These are phyloP conservation scores for Brachymystax lenok DNA, from an alignment of 2,797 vertebrate species.

Conservation along the genomic window DNA sequence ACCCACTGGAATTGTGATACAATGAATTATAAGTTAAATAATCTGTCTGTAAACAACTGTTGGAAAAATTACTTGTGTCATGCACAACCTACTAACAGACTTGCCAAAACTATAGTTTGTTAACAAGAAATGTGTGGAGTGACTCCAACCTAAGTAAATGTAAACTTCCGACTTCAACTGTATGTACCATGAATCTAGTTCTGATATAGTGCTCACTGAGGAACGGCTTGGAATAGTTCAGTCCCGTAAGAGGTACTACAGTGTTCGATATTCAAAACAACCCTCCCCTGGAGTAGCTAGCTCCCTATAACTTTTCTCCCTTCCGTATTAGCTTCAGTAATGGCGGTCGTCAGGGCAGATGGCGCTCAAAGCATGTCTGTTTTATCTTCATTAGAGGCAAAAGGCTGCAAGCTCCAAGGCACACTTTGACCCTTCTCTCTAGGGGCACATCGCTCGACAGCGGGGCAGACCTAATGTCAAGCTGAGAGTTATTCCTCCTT, in stretches of 20 bases:
- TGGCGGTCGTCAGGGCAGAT: conserved; percentile 58
- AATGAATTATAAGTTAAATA: no score
- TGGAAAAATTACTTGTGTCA: no score
- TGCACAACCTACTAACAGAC: no score
- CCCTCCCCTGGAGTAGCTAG: conserved; percentile 13
- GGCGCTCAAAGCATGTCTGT: conserved; percentile 48
- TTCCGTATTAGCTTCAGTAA: conserved; percentile 65
- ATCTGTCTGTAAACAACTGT: no score
- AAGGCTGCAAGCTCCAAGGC: conserved; percentile 37
- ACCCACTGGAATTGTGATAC: no score
- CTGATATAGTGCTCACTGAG: background rate
- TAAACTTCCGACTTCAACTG: no score
- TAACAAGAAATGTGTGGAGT: no score
- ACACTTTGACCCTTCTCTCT: conserved; percentile 53
- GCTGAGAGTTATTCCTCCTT: conserved; percentile 35
- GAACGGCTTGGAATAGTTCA: background rate
- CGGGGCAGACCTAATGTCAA: conserved; percentile 54
- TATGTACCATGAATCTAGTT: background rate
- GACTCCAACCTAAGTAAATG: no score
- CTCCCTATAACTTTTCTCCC: conserved; percentile 24
- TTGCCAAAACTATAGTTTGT: no score
- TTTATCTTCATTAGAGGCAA: conserved; percentile 68
- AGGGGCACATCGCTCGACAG: conserved; percentile 60
- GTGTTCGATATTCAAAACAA: background rate
- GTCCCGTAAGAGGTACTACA: background rate